Evolutionary conservation across 1,140 invertebrate species (phyloP).

Genomic region (Aphidius gifuensis): DNA sequence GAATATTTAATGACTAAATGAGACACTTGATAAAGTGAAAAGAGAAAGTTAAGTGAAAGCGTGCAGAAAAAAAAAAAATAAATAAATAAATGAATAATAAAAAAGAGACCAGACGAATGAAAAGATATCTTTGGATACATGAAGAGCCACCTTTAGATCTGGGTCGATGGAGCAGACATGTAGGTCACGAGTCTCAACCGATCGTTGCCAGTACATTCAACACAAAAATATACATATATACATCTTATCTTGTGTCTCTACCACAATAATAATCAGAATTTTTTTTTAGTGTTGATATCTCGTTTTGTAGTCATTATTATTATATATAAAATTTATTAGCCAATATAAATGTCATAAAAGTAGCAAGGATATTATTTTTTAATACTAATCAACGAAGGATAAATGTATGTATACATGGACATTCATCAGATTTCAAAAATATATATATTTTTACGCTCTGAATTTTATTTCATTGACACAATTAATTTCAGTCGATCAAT

Average conservation of each 20-base stretch:
- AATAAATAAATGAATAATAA: background rate
- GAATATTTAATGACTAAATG: conserved; percentile 1
- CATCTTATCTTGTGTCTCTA: conserved; percentile 25
- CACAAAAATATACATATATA: background rate
- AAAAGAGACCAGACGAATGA: conserved; percentile 13
- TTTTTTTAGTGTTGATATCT: too few species aligned
- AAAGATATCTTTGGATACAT: conserved; percentile 16
- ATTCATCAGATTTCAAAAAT: too few species aligned
- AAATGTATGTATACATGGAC: too few species aligned
- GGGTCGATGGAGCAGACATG: conserved; percentile 40
- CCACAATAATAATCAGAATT: background rate
- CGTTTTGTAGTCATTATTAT: too few species aligned
- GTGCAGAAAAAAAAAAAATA: conserved; percentile 17
- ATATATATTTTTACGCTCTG: too few species aligned
- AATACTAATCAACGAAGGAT: too few species aligned
- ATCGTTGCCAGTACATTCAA: conserved; percentile 40
- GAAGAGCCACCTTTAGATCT: conserved; percentile 39
- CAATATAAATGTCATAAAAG: too few species aligned
- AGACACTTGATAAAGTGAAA: conserved; percentile 12
- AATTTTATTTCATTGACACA: too few species aligned
- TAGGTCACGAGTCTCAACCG: conserved; percentile 47
- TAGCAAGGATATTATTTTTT: too few species aligned
- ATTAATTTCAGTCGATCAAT: too few species aligned
- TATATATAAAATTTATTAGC: too few species aligned
- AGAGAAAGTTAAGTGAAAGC: conserved; percentile 12